Evolutionary conservation across 2,113 vertebrate genomes (phyloP), one percentile per base, ranked within the genome.

Genomic region (Scomber japonicus): DNA sequence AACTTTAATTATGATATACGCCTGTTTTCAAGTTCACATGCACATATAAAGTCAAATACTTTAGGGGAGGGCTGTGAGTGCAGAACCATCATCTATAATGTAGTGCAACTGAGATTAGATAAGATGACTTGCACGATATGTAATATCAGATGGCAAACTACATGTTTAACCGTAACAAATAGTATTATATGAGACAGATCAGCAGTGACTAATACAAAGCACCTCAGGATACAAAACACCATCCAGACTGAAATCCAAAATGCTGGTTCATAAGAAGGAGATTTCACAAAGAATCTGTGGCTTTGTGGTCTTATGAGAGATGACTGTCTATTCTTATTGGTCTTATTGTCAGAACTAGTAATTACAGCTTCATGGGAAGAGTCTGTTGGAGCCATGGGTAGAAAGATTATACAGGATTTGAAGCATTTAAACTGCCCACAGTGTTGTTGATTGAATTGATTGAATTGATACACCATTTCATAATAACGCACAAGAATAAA

Each of bases 151-250:
- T 71, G n/a, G 49, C 45, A 82, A 71, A 76, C 45, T 27, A 27
- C 24, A 27, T 27, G 24, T 27, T 27, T 27, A 27, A 27, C 24
- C 24, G 31, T 49, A 78, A 75, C 63, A 77, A 82, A 81, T 69
- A 8, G 49, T 63, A 71, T 77, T 49, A 69, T 35, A 71, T 59
- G 65, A 72, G 75, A 65, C 64, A 71, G 75, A 78, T 69, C 51
- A 65, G 64, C 61, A 40, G 44, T 77, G 80, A 86, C 65, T 72
- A 83, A 89, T 27, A 72, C 30, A 69, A 71, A 79, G 35, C 49
- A 75, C 82, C 70, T 49, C 60, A 46, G 64, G 80, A 82, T 35
- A 75, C 48, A 78, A 83, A 83, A 68, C 66, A 66, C 45, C 19
- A 46, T 50, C 73, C 50, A 62, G 8, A 2, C 8, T 48, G 48